Base-by-base conservation (phyloP, 1,140 invertebrate species). In the Andrena cerasifolii region DNA sequence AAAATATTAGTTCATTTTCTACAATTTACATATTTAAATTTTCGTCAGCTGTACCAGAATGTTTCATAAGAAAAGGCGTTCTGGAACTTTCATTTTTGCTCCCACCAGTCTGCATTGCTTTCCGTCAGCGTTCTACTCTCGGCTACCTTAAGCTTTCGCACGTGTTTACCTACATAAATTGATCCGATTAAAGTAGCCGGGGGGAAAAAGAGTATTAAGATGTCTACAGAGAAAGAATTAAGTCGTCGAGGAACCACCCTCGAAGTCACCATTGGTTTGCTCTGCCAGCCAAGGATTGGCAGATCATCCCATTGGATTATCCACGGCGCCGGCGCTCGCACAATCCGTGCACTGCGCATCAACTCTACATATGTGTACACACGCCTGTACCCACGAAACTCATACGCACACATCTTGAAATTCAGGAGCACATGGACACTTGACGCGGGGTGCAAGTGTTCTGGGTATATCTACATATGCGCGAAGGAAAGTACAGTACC, bases 221-320 rank as follows among this genome's bases (percentile, higher is more conserved):
- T 18, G 51, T 43, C 21, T 16, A 28, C n/a, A 40, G 26, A 26
- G 56, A 16, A 78, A 78, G 51, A 80, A 84, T 84, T 84, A 83
- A 80, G 28, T 49, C 24, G 36, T 8, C 45, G 51, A 47, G 75
- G 82, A 78, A 75, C 85, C 86, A 90, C 83, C 86, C 85, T 81
- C 71, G 28, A 62, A 43, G 18, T 63, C 74, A 73, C 80, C 81
- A 92, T 92, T 92, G 90, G 91, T 80, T 70, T 83, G 78, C 14
- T 36, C 43, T 79, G 81, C 86, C 86, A 86, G 82, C 59, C 87
- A 83, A 79, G 89, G 90, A 91, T 92, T 92, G 91, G 90, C 80
- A 86, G 90, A 91, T 92, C 67, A 91, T 91, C 89, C 90, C 85
- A 91, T 91, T 91, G 91, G 90, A 91, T 92, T 91, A 91, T 92